Evolutionary conservation across 2,113 vertebrate species (phyloP), one percentile per base, ranked within the genome.

Genomic region (Tenebrosternarchus preto): DNA sequence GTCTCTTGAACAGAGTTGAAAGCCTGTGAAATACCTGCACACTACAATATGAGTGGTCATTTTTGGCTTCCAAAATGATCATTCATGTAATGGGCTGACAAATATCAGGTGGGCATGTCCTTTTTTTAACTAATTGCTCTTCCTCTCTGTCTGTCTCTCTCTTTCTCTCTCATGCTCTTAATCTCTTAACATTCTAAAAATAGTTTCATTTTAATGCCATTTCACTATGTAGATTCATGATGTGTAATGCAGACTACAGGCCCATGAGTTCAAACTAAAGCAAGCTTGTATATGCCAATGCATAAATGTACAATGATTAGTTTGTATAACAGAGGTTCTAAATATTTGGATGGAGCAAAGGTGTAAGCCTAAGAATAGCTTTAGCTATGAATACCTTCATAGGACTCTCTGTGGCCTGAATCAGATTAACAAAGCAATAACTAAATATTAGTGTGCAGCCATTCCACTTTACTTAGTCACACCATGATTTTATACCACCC

Each of bases 1-100:
- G 50, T 91, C 90, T 90, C 87, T 89, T 90, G 85, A 88, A 90
- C 83, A 66, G 46, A 86, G 88, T 80, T 88, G 85, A 89, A 91
- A 90, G 84, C 87, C 75, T 87, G 86, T 83, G 84, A 87, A 89
- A 89, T 87, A 87, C 59, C 73, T 82, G 78, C 81, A 86, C 82
- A 87, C 83, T 86, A 85, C 76, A 68, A 67, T 76, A 87, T 70
- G 80, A 88, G 88, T 89, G 88, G 85, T 84, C 75, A 74, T 85
- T 82, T 82, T 61, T 76, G 66, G 70, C 80, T 77, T 80, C 74
- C 80, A 76, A 81, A 69, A 68, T 29, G 84, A 86, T 81, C 80
- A 80, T 76, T 85, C 77, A 70, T 76, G 53, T 76, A 79, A 86
- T 82, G 55, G 75, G 53, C 50, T 33, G 43, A 50, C 43, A 50